Conservation (phyloP, 1,140 invertebrate genomes). For the Platorchestia sp. region DNA sequence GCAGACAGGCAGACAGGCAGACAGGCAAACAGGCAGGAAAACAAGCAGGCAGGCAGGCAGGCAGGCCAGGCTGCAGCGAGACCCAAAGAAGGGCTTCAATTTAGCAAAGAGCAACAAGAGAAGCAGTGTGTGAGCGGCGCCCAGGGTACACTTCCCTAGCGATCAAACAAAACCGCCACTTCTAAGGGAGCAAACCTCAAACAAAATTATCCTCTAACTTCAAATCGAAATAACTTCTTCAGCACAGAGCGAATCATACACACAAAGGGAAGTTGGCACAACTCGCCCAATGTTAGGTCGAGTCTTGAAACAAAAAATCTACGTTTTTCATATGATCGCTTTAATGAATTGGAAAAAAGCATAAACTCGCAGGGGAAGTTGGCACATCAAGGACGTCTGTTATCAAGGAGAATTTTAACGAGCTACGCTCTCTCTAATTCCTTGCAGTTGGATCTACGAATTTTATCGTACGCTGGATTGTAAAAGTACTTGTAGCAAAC, state of each 20-base stretch:
- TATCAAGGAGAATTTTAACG: background rate
- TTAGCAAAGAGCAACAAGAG: background rate
- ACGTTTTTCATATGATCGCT: conserved; percentile 2
- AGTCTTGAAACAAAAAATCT: background rate
- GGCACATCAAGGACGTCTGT: background rate
- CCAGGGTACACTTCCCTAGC: background rate
- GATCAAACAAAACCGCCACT: conserved; percentile 3
- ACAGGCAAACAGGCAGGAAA: too few species aligned
- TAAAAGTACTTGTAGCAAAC: background rate
- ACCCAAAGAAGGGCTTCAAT: background rate
- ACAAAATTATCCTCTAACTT: conserved; percentile 49
- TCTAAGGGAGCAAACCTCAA: conserved; percentile 31
- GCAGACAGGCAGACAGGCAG: too few species aligned
- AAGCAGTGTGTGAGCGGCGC: background rate
- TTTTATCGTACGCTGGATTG: background rate
- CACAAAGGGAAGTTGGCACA: conserved; percentile 15
- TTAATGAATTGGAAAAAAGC: background rate
- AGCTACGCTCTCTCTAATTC: background rate
- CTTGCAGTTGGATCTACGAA: background rate
- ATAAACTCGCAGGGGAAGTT: background rate
- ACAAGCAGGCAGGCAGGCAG: too few species aligned
- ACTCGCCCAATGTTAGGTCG: background rate
- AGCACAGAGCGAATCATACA: conserved; percentile 20
- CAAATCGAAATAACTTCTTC: conserved; percentile 23
- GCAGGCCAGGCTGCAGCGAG: background rate